phyloP scores from a whole-genome alignment of 2,888 invertebrate species.

The Strigamia maritima region DNA sequence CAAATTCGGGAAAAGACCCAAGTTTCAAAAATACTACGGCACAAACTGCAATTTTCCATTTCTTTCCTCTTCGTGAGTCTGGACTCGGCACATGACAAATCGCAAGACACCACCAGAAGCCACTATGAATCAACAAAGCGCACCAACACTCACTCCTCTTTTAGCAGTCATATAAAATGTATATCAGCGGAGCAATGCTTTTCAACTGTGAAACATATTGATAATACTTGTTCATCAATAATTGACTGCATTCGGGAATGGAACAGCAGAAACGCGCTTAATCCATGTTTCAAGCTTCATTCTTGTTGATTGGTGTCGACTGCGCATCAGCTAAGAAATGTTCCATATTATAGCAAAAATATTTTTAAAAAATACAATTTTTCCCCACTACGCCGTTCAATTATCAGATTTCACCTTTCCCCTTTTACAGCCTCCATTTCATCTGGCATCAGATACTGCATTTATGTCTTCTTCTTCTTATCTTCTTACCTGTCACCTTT shows the following conservation, averaged over 20 bases:
- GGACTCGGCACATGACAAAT: conserved; percentile 4
- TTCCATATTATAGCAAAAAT: too few species aligned
- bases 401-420: background rate
- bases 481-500: background rate
- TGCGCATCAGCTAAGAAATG: too few species aligned
- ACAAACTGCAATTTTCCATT: conserved; percentile 4
- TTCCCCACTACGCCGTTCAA: background rate
- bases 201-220: too few species aligned
- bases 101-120: conserved; percentile 4
- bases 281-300: too few species aligned
- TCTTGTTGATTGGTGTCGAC: background rate
- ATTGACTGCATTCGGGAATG: too few species aligned
- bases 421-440: background rate
- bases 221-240: too few species aligned
- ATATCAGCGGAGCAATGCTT: too few species aligned
- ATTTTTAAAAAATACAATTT: background rate
- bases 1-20: background rate
- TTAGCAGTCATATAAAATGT: too few species aligned
- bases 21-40: background rate
- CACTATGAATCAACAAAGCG: background rate
- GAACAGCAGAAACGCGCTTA: too few species aligned
- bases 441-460: background rate
- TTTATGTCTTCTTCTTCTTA: background rate
- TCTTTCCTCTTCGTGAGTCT: background rate
- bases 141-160: background rate